These are phyloP conservation scores for Apodemia duryi DNA, from an alignment of 2,888 invertebrate genomes.

Conservation along the genomic window DNA sequence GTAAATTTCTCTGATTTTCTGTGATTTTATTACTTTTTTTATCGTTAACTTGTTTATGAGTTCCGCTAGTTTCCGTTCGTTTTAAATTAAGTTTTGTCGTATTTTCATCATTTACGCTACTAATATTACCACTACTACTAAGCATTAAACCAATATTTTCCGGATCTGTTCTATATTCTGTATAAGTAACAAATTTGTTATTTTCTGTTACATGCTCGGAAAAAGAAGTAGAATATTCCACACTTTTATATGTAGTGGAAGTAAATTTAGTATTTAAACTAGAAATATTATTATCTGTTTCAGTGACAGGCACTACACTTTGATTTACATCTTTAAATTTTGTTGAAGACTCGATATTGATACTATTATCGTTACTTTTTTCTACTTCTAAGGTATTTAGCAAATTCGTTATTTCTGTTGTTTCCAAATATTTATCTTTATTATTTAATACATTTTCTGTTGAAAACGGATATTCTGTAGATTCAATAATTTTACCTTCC, in stretches of 20 bases:
- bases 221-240: background rate
- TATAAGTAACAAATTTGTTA: constrained; percentile 26
- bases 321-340: background rate
- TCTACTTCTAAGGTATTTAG: background rate
- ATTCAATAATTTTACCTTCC: background rate
- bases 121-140: constrained; percentile 45
- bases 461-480: background rate
- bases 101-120: constrained; percentile 58
- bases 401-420: background rate
- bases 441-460: background rate
- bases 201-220: constrained; percentile 23
- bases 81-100: constrained; percentile 51
- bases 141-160: constrained; percentile 48
- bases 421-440: background rate
- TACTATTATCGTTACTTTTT: background rate
- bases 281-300: background rate
- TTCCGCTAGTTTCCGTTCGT: constrained; percentile 38
- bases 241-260: background rate
- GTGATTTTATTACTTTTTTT: constrained; percentile 65
- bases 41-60: constrained; percentile 45
- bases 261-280: background rate
- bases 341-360: background rate
- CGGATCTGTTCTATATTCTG: constrained; percentile 38
- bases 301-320: background rate
- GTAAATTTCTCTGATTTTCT: constrained; percentile 67